Evolutionary conservation across 2,113 vertebrate genomes (phyloP).

Genomic region (Chaetura pelagica): DNA sequence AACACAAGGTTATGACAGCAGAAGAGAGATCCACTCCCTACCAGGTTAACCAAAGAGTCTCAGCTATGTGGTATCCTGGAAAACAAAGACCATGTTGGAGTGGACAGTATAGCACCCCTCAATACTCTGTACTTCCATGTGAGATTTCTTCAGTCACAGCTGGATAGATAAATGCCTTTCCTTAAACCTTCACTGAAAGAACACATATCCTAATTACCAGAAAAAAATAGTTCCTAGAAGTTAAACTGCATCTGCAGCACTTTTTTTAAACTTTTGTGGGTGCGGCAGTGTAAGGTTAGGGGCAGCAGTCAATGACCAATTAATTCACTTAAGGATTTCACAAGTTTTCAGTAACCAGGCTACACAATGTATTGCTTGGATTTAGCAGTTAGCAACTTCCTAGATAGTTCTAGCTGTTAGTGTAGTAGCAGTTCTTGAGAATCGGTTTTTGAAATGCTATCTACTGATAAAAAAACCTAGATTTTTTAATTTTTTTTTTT

Average conservation of each 20-base stretch:
- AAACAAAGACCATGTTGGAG: neutral
- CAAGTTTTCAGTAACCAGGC: neutral
- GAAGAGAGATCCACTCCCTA: neutral
- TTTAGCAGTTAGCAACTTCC: neutral
- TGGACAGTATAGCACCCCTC: neutral
- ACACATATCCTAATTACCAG: neutral
- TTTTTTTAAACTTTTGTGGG: neutral
- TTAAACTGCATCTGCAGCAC: neutral
- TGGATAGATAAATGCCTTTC: neutral
- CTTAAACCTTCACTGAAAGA: neutral
- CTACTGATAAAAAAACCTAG: fast-evolving
- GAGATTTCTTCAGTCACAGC: neutral
- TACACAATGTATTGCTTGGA: neutral
- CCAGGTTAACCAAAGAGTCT: neutral
- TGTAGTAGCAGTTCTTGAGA: neutral
- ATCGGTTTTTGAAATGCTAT: neutral
- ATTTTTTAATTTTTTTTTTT: neutral
- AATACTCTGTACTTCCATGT: neutral
- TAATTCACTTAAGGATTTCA: neutral
- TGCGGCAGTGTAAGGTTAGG: neutral
- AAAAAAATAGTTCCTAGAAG: neutral
- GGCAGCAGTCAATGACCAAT: neutral
- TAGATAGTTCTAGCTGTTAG: neutral
- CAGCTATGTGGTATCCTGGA: neutral
- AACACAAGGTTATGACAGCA: neutral